Evolutionary conservation across 1,140 invertebrate genomes (phyloP).

Genomic region (Zaprionus lachaisei): DNA sequence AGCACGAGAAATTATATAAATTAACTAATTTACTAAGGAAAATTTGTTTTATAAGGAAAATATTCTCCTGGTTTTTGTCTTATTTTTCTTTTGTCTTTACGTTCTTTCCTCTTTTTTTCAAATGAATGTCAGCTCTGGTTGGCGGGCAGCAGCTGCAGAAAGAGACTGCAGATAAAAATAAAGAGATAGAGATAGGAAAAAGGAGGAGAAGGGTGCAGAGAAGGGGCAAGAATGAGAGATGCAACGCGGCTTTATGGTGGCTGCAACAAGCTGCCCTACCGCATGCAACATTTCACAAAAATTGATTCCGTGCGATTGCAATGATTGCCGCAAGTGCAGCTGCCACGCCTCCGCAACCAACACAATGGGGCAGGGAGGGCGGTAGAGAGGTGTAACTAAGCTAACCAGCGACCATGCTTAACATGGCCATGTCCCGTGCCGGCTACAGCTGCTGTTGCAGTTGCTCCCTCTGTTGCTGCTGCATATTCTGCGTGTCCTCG

Average conservation of each 20-base stretch:
- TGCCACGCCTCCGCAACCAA: slow-evolving; percentile 11
- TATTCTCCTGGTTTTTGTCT: too few species aligned
- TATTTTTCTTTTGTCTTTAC: too few species aligned
- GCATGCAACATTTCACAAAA: slow-evolving; percentile 55
- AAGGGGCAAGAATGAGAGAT: background rate
- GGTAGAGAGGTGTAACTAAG: background rate
- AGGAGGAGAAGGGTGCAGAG: background rate
- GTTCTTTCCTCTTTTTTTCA: too few species aligned
- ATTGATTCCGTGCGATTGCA: slow-evolving; percentile 61
- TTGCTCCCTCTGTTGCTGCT: background rate
- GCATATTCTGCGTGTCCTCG: slow-evolving; percentile 15
- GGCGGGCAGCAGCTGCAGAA: background rate
- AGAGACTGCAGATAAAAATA: background rate
- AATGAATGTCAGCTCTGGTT: too few species aligned
- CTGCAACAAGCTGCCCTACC: slow-evolving; percentile 27
- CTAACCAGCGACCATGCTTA: slow-evolving; percentile 33
- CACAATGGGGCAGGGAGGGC: background rate
- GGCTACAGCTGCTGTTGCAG: background rate
- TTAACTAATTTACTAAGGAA: too few species aligned
- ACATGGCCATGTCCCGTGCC: background rate
- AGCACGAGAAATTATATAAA: too few species aligned
- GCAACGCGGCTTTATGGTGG: background rate
- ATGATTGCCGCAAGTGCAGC: slow-evolving; percentile 51
- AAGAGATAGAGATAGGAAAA: background rate
- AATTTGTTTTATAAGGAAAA: too few species aligned